Evolutionary conservation across 1,140 invertebrate species (phyloP).

Genomic region (Tetramorium parvispinum): DNA sequence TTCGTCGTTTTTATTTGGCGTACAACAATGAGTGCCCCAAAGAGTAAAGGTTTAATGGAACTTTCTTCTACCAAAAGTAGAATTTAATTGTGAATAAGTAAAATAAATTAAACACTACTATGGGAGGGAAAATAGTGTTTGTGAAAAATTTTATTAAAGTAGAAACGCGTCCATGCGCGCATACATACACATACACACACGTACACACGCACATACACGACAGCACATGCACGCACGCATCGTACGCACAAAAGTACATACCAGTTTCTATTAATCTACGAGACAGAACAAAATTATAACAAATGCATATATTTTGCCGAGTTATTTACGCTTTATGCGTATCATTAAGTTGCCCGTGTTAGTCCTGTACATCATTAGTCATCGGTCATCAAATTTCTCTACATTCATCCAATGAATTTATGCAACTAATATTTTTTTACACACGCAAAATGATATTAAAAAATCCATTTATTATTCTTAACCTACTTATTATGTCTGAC

Average conservation of each 20-base stretch:
- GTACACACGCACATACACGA: neutral
- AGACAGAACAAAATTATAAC: constrained; percentile 35
- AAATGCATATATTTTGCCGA: constrained; percentile 29
- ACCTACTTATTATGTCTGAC: constrained; percentile 61
- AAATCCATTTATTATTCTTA: constrained; percentile 59
- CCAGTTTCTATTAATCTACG: constrained; percentile 32
- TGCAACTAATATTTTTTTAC: constrained; percentile 61
- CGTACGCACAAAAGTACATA: neutral
- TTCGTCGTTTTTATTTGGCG: constrained; percentile 53
- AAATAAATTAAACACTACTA: constrained; percentile 33
- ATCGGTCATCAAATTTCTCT: constrained; percentile 61
- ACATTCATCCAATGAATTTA: constrained; percentile 56
- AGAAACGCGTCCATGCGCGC: neutral
- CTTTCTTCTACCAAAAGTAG: constrained; percentile 62
- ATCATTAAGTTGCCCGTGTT: constrained; percentile 51
- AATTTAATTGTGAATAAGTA: constrained; percentile 44
- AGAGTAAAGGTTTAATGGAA: constrained; percentile 60
- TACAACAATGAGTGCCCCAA: constrained; percentile 67
- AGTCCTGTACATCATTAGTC: constrained; percentile 17
- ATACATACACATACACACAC: neutral
- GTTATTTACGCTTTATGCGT: constrained; percentile 61
- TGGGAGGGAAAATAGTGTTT: constrained; percentile 2
- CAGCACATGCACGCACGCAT: neutral
- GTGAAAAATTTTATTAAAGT: constrained; percentile 43
- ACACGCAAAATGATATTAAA: constrained; percentile 49